Conservation (phyloP, 2,113 vertebrate species). For the Chlorocebus sabaeus region DNA sequence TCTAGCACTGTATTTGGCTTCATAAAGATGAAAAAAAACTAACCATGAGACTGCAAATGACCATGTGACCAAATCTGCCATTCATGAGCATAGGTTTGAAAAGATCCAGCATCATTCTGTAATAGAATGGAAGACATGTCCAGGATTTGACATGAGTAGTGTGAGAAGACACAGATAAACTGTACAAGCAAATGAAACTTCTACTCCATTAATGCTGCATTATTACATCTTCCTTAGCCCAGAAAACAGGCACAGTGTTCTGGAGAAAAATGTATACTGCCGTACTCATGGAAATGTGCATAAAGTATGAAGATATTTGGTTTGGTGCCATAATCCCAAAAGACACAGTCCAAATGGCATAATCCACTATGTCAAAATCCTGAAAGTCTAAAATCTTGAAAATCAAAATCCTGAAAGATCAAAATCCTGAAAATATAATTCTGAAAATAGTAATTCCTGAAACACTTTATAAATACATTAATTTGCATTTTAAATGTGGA, state of each 20-base stretch:
- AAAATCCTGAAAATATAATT: background rate
- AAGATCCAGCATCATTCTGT: background rate
- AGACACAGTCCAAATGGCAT: background rate
- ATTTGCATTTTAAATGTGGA: background rate
- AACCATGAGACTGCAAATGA: background rate
- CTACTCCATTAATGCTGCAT: background rate
- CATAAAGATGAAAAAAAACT: background rate
- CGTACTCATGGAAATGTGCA: background rate
- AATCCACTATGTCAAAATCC: background rate
- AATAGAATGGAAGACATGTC: background rate
- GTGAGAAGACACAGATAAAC: background rate
- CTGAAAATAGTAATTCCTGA: background rate
- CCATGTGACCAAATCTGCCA: background rate
- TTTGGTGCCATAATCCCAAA: background rate
- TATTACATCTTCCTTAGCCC: background rate
- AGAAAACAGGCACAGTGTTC: background rate
- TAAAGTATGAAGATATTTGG: background rate
- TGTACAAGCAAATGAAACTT: background rate
- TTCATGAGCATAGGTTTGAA: background rate
- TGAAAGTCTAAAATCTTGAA: no score
- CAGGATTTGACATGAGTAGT: background rate
- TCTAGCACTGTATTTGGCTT: background rate
- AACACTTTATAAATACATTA: background rate
- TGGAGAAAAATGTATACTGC: background rate
- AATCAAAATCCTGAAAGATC: background rate